Conservation (phyloP, 2,888 invertebrate species). For the Mayetiola destructor region DNA sequence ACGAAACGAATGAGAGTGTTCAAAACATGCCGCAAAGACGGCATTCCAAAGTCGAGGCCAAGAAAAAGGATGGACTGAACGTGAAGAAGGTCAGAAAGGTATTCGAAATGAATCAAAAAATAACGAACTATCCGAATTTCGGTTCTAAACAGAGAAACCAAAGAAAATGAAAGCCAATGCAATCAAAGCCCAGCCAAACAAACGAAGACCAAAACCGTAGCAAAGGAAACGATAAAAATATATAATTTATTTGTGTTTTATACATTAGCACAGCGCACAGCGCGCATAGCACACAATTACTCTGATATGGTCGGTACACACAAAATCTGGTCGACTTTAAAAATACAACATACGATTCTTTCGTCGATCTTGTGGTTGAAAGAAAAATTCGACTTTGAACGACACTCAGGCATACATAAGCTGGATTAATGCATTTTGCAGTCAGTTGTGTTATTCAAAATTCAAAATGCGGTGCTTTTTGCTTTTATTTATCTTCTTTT, state of each 20-base stretch:
- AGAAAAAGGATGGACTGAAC: background rate
- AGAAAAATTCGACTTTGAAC: background rate
- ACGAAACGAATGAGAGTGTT: background rate
- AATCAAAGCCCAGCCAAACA: background rate
- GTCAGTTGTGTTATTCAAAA: too few relatives aligned
- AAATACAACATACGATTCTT: background rate
- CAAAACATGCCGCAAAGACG: constrained; percentile 2
- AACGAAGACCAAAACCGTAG: constrained; percentile 1
- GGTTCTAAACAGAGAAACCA: background rate
- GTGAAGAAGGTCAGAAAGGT: constrained; percentile 5
- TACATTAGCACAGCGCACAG: too few relatives aligned
- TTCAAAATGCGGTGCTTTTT: background rate
- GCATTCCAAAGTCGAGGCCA: background rate
- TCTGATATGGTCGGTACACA: constrained; percentile 10
- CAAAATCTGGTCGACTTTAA: constrained; percentile 1
- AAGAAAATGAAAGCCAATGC: constrained; percentile 5
- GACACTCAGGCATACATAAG: background rate
- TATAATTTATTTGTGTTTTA: constrained; percentile 10
- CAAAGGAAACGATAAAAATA: background rate
- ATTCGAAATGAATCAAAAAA: background rate
- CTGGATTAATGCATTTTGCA: background rate
- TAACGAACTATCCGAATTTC: background rate
- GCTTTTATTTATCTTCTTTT: background rate
- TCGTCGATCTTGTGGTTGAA: constrained; percentile 7
- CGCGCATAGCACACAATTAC: too few relatives aligned